phyloP scores from a whole-genome alignment of 2,888 invertebrate genomes.

The Helicoverpa assulta region DNA sequence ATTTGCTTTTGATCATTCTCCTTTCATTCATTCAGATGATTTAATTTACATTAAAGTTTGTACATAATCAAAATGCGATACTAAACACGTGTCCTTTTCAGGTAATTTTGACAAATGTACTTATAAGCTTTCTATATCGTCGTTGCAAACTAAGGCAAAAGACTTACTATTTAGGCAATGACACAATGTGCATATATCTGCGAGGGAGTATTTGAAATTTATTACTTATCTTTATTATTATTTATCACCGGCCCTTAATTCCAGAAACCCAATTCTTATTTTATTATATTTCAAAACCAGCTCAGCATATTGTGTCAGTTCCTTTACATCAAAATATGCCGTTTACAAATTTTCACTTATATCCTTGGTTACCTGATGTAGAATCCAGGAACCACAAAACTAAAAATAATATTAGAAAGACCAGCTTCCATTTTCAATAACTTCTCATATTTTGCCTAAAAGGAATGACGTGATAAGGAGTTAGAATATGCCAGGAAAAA shows the following conservation, averaged over 20 bases:
- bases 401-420: conserved; percentile 53
- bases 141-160: conserved; percentile 17
- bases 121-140: conserved; percentile 24
- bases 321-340: conserved; percentile 39
- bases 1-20: too few species aligned
- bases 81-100: conserved; percentile 44
- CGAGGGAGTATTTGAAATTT: conserved; percentile 15
- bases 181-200: conserved; percentile 42
- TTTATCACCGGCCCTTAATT: conserved; percentile 18
- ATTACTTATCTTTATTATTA: conserved; percentile 31
- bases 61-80: conserved; percentile 58
- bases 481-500: conserved; percentile 35
- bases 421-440: conserved; percentile 55
- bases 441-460: background rate
- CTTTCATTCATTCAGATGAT: conserved; percentile 18
- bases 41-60: conserved; percentile 43
- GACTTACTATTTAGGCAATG: conserved; percentile 32
- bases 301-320: conserved; percentile 38
- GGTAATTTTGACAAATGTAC: conserved; percentile 26
- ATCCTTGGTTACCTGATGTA: conserved; percentile 18
- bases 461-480: conserved; percentile 28
- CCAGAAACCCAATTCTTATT: conserved; percentile 24
- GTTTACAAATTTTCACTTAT: conserved; percentile 35
- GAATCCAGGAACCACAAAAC: conserved; percentile 25
- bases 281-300: conserved; percentile 31